phyloP scores from a whole-genome alignment of 2,888 invertebrate genomes.

The Meteorus cinctellus region DNA sequence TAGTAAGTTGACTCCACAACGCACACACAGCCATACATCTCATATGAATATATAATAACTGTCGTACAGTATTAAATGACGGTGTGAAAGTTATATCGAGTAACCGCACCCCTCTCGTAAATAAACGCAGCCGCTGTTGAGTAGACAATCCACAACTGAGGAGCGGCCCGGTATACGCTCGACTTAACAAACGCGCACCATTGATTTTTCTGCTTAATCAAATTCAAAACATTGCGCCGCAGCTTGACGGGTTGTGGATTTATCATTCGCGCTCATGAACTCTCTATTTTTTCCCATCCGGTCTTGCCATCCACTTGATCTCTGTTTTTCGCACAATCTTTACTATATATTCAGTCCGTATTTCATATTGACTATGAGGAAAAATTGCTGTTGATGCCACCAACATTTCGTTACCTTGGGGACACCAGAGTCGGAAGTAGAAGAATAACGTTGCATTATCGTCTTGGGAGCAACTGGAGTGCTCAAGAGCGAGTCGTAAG shows the following conservation, averaged over 20 bases:
- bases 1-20: conserved; percentile 30
- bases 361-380: conserved; percentile 20
- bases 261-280: conserved; percentile 30
- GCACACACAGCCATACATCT: neutral
- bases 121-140: conserved; percentile 49
- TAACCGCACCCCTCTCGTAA: conserved; percentile 52
- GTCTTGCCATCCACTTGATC: neutral
- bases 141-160: conserved; percentile 36
- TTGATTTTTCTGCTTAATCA: conserved; percentile 43
- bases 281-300: neutral
- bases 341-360: conserved; percentile 4
- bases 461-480: conserved; percentile 28
- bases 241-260: conserved; percentile 21
- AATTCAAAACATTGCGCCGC: conserved; percentile 36
- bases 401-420: neutral
- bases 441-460: conserved; percentile 15
- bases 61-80: conserved; percentile 19
- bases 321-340: no score
- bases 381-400: conserved; percentile 17
- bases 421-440: neutral
- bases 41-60: conserved; percentile 13
- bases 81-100: conserved; percentile 44
- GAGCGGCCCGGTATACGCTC: conserved; percentile 36
- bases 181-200: conserved; percentile 44
- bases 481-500: conserved; percentile 14